Percentiles rank a stretch among this genome's conserved stretches.
Conservation (phyloP, 2,113 vertebrate species). For the Atherinomorus stipes region DNA sequence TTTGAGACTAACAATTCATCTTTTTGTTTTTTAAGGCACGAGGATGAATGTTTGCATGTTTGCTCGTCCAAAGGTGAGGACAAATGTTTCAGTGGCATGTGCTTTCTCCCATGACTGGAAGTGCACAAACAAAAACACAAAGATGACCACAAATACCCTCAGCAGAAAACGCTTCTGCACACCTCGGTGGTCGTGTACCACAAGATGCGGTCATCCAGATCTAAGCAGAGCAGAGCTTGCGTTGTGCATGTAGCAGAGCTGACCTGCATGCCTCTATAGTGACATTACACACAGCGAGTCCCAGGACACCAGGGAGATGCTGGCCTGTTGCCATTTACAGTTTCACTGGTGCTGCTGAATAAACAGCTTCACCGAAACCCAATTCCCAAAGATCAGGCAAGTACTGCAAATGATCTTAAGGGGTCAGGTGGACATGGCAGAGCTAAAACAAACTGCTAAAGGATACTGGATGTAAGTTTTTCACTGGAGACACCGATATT, state of each 20-base stretch:
- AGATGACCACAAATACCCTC: background rate
- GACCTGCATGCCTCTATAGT: constrained; percentile 67
- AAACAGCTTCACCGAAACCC: constrained; percentile 43
- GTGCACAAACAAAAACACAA: background rate
- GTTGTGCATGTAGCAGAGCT: constrained; percentile 49
- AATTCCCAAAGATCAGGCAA: constrained; percentile 19
- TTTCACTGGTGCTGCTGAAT: constrained; percentile 33
- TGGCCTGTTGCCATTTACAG: constrained; percentile 54
- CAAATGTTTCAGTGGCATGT: background rate
- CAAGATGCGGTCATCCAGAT: constrained; percentile 68
- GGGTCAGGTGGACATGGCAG: background rate
- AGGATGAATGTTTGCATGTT: too few relatives aligned
- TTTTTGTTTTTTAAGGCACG: too few relatives aligned
- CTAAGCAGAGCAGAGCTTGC: constrained; percentile 64
- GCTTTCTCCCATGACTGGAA: background rate
- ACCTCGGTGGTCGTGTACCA: constrained; percentile 48
- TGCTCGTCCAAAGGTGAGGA: background rate
- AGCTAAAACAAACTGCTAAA: background rate
- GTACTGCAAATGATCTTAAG: background rate
- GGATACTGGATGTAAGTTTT: background rate
- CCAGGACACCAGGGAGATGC: constrained; percentile 40
- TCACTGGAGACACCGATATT: background rate
- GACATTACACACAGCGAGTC: constrained; percentile 58
- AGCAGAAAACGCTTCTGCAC: constrained; percentile 17
- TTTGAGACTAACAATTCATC: too few relatives aligned